phyloP scores from a whole-genome alignment of 2,888 invertebrate species.

The Venustoraphidia nigricollis region DNA sequence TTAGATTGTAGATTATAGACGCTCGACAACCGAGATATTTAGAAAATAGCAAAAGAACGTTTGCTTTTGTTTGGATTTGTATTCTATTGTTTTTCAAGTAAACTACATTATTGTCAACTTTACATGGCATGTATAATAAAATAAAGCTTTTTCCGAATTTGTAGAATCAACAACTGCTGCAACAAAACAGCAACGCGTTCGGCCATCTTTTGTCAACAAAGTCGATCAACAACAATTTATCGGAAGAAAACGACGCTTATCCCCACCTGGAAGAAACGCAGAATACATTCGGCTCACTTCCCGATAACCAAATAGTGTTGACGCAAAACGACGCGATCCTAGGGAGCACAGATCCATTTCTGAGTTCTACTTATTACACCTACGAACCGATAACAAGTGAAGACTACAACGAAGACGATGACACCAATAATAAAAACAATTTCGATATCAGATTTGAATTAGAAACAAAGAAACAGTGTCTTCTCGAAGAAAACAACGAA shows the following conservation, averaged over 20 bases:
- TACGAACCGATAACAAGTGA: neutral
- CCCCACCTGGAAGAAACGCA: neutral
- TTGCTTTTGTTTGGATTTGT: too few relatives aligned
- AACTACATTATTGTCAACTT: too few relatives aligned
- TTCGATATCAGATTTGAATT: constrained; percentile 11
- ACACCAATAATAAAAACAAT: constrained; percentile 3
- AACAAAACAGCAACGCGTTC: constrained; percentile 8
- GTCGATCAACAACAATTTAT: constrained; percentile 17
- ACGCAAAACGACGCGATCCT: constrained; percentile 27
- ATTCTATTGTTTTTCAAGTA: too few relatives aligned
- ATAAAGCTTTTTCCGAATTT: too few relatives aligned
- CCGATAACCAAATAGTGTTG: constrained; percentile 28
- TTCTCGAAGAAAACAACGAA: neutral
- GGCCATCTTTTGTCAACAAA: constrained; percentile 22
- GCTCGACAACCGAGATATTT: too few relatives aligned
- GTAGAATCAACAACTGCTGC: neutral
- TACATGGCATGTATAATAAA: too few relatives aligned
- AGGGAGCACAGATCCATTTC: constrained; percentile 21
- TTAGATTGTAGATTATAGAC: too few relatives aligned
- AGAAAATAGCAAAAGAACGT: too few relatives aligned
- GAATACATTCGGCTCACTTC: constrained; percentile 5
- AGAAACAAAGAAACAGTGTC: constrained; percentile 15
- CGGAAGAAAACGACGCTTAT: constrained; percentile 1
- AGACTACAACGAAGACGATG: neutral
- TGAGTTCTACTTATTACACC: constrained; percentile 10